A percentile compares a stretch with the other conserved stretches of the same genome.
Evolutionary conservation across 2,888 invertebrate species (phyloP).

Genomic region (Anagyrus pseudococci): DNA sequence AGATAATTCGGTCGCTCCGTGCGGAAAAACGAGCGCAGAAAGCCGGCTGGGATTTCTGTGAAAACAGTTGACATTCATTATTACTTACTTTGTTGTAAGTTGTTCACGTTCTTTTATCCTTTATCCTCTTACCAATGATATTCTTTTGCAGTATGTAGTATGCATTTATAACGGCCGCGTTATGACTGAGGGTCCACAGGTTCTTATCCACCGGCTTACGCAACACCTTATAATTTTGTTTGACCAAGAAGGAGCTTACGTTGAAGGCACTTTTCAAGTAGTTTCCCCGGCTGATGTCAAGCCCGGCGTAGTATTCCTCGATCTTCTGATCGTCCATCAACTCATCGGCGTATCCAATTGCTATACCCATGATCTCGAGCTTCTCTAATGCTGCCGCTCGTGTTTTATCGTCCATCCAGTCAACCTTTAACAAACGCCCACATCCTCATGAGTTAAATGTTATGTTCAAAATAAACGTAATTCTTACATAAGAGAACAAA

Average conservation of each 20-base stretch:
- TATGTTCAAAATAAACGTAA: neutral
- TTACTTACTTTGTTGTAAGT: neutral
- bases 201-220: constrained; percentile 83
- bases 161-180: constrained; percentile 84
- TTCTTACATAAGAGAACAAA: too few species aligned
- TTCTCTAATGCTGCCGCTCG: constrained; percentile 58
- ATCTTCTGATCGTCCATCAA: constrained; percentile 57
- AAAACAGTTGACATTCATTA: neutral
- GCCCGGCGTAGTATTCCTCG: constrained; percentile 13
- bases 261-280: constrained; percentile 16
- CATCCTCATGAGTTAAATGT: too few species aligned
- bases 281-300: constrained; percentile 6
- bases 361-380: constrained; percentile 7
- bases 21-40: constrained; percentile 89
- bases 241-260: constrained; percentile 77
- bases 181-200: constrained; percentile 68
- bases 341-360: constrained; percentile 73
- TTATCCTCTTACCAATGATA: constrained; percentile 52
- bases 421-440: constrained; percentile 62
- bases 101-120: neutral
- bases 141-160: constrained; percentile 87
- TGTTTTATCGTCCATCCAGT: constrained; percentile 48
- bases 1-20: constrained; percentile 85
- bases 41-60: constrained; percentile 72
- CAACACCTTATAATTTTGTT: constrained; percentile 78